Conservation (phyloP, 1,140 invertebrate species). For the Phocides pigmalion region DNA sequence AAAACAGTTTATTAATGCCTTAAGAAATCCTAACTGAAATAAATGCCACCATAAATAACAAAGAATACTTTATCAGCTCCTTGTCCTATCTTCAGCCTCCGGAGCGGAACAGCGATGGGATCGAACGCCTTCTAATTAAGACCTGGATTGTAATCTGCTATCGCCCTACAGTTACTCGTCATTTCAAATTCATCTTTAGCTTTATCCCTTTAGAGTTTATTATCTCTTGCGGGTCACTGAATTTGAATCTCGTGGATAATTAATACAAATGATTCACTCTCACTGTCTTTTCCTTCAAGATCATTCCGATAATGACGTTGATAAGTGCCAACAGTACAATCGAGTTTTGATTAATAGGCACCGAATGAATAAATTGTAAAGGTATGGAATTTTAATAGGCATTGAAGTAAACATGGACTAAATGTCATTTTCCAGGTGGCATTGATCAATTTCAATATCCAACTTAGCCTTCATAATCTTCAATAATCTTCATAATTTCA, state of each 20-base stretch:
- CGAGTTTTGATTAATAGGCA: conserved; percentile 39
- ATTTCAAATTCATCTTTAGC: conserved; percentile 19
- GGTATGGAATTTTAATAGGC: not conserved
- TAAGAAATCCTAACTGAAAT: conserved; percentile 23
- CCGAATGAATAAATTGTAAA: conserved; percentile 33
- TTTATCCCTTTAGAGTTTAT: not conserved
- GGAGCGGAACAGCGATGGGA: conserved; percentile 25
- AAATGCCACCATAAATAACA: conserved; percentile 21
- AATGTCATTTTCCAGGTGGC: not conserved
- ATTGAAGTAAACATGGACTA: not conserved
- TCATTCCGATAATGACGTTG: conserved; percentile 39
- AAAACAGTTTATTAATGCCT: conserved; percentile 12
- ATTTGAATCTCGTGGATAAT: conserved; percentile 36
- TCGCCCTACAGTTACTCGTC: not conserved
- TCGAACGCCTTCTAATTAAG: conserved; percentile 44
- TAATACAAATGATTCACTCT: conserved; percentile 43
- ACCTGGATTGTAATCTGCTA: conserved; percentile 36
- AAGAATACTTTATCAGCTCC: conserved; percentile 21
- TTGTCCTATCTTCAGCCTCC: conserved; percentile 14
- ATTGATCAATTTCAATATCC: too few species aligned
- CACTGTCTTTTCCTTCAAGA: conserved; percentile 39
- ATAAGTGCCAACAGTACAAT: conserved; percentile 43
- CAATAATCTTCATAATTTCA: too few species aligned
- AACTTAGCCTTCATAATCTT: too few species aligned
- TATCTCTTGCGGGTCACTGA: conserved; percentile 4